Conservation (phyloP, 2,113 vertebrate species). For the Thinocorus orbignyianus region DNA sequence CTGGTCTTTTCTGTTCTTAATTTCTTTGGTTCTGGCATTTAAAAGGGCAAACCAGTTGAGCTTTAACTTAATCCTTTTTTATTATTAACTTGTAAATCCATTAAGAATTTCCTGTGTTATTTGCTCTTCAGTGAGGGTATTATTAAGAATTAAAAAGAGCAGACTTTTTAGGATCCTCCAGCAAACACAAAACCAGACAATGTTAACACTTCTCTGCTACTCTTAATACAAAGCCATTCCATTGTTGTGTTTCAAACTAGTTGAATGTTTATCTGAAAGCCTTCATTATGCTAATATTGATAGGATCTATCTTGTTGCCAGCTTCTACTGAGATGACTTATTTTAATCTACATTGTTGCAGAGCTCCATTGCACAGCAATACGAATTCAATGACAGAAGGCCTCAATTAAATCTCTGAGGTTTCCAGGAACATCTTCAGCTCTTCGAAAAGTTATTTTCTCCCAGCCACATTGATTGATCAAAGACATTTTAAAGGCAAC, state of each 20-base stretch:
- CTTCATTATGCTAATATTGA: conserved; percentile 26
- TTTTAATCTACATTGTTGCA: conserved; percentile 55
- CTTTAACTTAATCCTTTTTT: background rate
- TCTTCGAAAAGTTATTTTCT: conserved; percentile 57
- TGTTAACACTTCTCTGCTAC: background rate
- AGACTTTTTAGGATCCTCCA: background rate
- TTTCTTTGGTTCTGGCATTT: background rate
- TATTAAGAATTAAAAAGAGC: background rate
- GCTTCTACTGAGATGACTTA: conserved; percentile 31
- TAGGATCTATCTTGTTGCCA: background rate
- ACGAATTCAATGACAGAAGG: conserved; percentile 50
- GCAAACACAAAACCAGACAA: background rate
- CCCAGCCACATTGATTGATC: background rate
- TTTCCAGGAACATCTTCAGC: conserved; percentile 30
- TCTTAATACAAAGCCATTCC: background rate
- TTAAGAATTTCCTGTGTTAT: background rate
- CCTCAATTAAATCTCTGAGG: conserved; percentile 46
- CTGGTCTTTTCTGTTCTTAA: background rate
- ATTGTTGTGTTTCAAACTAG: conserved; percentile 2
- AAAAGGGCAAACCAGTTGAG: background rate
- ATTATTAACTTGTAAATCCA: background rate
- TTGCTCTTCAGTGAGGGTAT: background rate
- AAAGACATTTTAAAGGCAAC: conserved; percentile 50
- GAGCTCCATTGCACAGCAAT: conserved; percentile 63
- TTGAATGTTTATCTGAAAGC: conserved; percentile 56